Evolutionary conservation across 1,140 invertebrate genomes (phyloP), one percentile per base, ranked within the genome.

Genomic region (Zophobas atratus): DNA sequence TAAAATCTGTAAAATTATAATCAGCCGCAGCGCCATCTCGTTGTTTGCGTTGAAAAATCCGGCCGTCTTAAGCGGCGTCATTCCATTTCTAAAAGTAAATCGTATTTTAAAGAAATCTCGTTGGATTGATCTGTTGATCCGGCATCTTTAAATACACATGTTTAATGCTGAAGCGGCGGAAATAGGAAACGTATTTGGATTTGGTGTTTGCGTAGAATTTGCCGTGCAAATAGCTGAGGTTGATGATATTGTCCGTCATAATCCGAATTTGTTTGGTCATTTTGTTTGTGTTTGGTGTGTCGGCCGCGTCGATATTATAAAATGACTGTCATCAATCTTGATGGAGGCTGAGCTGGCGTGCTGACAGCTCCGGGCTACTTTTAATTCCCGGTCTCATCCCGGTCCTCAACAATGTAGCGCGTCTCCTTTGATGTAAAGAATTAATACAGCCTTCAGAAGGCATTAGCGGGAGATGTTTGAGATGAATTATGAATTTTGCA

Each of bases 371-470:
- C 41, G 60, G 60, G 60, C 60, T 67, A 67, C 60, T 67, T 67
- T 67, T 67, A 67, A 67, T 67, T 67, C 60, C 39, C 60, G 60
- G 38, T 67, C 60, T 67, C 60, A 67, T 67, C 60, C 60, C 60
- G 60, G 60, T 67, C 60, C 60, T 67, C 60, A 67, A 67, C 60
- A 67, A 67, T 67, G 60, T 67, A 67, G 60, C 60, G 60, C 60
- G 60, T 67, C 39, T 67, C 43, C 60, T 67, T 67, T 67, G 60
- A 67, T 67, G 60, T 67, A 67, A 67, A 67, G 60, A 67, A 67
- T 67, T 67, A 67, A 67, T 67, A 67, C 60, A 67, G 60, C 60
- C 60, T 67, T 67, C 60, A 67, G 60, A 67, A 67, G 60, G 60
- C 60, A 67, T 67, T 67, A 67, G 60, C 60, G 60, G 60, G 60